phyloP scores from a whole-genome alignment of 2,797 vertebrate genomes.

The Scleropages formosus region DNA sequence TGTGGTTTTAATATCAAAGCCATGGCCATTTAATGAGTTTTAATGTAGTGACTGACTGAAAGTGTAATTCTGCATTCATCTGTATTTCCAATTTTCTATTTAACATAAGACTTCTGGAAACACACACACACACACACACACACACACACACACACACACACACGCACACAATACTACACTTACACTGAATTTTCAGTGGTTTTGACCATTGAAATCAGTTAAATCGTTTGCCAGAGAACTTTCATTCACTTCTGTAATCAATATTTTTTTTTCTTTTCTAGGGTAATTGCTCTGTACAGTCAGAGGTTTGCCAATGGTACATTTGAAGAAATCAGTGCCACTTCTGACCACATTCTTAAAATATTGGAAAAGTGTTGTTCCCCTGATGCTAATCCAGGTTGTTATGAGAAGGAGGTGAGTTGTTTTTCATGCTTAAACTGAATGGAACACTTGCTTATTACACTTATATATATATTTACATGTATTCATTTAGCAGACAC shows the following conservation, averaged over 20 bases:
- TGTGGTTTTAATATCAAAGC: too few relatives aligned
- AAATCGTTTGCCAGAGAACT: neutral
- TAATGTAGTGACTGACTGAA: too few relatives aligned
- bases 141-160: too few relatives aligned
- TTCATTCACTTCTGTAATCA: neutral
- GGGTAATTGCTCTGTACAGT: constrained; percentile 66
- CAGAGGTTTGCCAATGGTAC: constrained; percentile 69
- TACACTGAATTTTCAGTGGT: neutral
- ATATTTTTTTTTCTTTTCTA: constrained; percentile 40
- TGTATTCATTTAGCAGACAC: too few relatives aligned
- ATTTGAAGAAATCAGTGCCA: constrained; percentile 65
- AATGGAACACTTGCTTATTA: too few relatives aligned
- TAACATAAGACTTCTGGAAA: too few relatives aligned
- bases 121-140: too few relatives aligned
- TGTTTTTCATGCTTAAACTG: too few relatives aligned
- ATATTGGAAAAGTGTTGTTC: constrained; percentile 68
- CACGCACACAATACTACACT: too few relatives aligned
- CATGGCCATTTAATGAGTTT: too few relatives aligned
- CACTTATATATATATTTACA: neutral
- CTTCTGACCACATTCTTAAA: constrained; percentile 62
- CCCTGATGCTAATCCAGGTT: constrained; percentile 51
- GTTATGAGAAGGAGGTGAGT: constrained; percentile 68
- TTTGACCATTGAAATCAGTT: neutral
- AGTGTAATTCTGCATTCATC: too few relatives aligned
- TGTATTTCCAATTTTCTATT: too few relatives aligned